phyloP scores from a whole-genome alignment of 2,888 invertebrate genomes.

The Hymenopus coronatus region DNA sequence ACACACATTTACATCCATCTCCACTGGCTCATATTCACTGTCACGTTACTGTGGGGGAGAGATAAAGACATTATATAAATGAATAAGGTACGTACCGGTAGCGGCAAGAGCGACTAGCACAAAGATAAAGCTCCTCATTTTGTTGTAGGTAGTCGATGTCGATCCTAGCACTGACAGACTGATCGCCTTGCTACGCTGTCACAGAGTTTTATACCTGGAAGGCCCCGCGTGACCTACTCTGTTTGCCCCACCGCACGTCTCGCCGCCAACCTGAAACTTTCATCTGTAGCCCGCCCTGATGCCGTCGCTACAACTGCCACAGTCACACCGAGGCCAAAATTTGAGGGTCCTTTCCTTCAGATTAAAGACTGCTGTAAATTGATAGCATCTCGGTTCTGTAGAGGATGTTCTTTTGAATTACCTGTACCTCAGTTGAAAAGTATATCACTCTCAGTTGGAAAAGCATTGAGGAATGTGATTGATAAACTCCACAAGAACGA shows the following conservation, averaged over 20 bases:
- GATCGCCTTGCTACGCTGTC: background rate
- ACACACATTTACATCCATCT: background rate
- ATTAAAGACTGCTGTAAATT: background rate
- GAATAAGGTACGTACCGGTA: slow-evolving; percentile 45
- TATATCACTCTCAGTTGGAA: background rate
- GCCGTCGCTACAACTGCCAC: background rate
- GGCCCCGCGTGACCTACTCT: slow-evolving; percentile 20
- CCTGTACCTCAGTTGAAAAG: no score
- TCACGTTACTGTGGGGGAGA: background rate
- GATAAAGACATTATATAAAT: background rate
- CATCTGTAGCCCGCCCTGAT: background rate
- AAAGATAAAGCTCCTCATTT: slow-evolving; percentile 47
- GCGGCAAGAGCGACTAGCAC: slow-evolving; percentile 48
- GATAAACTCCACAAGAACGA: background rate
- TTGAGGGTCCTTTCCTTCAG: background rate
- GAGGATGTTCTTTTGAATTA: background rate
- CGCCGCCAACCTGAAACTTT: background rate
- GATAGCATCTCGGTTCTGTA: background rate
- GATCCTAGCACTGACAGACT: slow-evolving; percentile 31
- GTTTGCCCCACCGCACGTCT: background rate
- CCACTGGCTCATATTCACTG: background rate
- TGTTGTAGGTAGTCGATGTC: slow-evolving; percentile 37
- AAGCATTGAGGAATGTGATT: background rate
- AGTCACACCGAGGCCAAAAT: background rate
- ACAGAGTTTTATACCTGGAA: background rate